Evolutionary conservation across 2,113 vertebrate species (phyloP), one percentile per base, ranked within the genome.

Genomic region (Megaleporinus macrocephalus): DNA sequence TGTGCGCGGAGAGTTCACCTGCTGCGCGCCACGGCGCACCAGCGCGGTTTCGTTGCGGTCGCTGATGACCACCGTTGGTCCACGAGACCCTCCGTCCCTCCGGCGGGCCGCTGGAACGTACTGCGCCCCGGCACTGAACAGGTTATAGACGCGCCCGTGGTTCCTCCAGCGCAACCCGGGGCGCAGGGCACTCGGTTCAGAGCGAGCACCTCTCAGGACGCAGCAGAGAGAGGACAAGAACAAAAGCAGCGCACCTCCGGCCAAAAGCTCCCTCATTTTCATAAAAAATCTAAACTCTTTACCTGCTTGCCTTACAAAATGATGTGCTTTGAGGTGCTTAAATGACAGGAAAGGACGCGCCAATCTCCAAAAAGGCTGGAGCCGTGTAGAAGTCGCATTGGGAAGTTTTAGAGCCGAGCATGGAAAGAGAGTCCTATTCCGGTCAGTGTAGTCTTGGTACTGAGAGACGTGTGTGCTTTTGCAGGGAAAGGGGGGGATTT

Each of bases 71-170:
- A 93, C 47, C 13, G 93, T 88, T 0, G 92, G 86, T 85, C 83
- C 44, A 9, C 47, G 49, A 0, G 83, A 73, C 0, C 72, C 85
- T n/a, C 76, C 27, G 0, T 85, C 78, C 1, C 78, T 89, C 63
- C 92, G 90, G 77, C 93, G 87, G 22, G 88, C 81, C 15, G 94
- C 87, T 1, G 95, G 95, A 85, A 94, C 93, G 90, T 96, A 97
- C 85, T 94, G 90, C 0, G 97, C 84, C 5, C 95, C 96, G n/a
- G 89, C 93, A 90, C 96, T 96, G 72, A 95, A 90, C 73, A 98
- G 91, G 86, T 95, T 95, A 86, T 93, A 97, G 73, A 96, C 94
- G 92, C 95, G 96, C 79, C 97, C 97, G 87, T 97, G 96, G 85
- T 95, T 95, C 89, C 93, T 94, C 97, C 97, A 98, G 84, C 94